A percentile compares a stretch with the other conserved stretches of the same genome.
phyloP scores from a whole-genome alignment of 2,797 vertebrate species.

The Limosa lapponica region DNA sequence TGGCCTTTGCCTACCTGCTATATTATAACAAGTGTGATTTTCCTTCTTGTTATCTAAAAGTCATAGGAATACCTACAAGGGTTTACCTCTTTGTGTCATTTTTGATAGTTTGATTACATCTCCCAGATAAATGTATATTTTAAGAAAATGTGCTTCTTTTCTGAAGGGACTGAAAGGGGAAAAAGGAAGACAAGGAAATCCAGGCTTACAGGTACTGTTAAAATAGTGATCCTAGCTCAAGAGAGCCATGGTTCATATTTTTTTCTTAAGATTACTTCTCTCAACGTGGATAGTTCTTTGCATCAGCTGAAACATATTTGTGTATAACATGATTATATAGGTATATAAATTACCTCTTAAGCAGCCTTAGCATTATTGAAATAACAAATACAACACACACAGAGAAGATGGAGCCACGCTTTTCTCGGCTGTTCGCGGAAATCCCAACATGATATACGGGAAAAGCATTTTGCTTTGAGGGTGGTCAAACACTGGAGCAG shows the following conservation, averaged over 20 bases:
- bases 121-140: neutral
- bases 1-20: neutral
- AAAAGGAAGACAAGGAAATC: constrained; percentile 85
- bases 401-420: neutral
- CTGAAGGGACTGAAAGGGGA: constrained; percentile 89
- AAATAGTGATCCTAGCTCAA: neutral
- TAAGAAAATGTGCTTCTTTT: constrained; percentile 8
- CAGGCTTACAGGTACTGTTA: constrained; percentile 84
- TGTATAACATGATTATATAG: neutral
- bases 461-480: neutral
- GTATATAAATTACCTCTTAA: neutral
- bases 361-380: neutral
- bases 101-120: neutral
- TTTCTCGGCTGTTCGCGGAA: neutral
- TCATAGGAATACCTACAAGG: neutral
- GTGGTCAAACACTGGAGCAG: neutral
- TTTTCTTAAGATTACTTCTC: neutral
- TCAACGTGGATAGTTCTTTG: neutral
- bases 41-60: neutral
- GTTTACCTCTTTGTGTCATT: neutral
- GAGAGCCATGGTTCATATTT: neutral
- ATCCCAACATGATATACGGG: neutral
- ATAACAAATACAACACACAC: neutral
- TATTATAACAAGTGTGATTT: neutral
- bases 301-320: neutral